Evolutionary conservation across 2,888 invertebrate species (phyloP).

Genomic region (Lottia gigantea): DNA sequence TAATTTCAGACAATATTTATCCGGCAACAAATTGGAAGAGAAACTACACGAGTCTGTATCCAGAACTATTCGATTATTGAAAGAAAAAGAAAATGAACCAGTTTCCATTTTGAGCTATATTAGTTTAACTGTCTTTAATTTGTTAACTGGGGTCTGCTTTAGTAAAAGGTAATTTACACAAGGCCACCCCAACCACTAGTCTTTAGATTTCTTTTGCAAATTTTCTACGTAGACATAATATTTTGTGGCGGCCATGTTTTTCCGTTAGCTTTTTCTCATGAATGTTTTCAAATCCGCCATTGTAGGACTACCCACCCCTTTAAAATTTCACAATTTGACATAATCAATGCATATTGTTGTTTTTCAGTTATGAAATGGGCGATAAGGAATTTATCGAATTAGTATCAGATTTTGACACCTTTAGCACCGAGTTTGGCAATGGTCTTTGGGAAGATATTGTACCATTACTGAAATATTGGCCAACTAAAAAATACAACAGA

Average conservation of each 20-base stretch:
- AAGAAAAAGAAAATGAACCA: not conserved
- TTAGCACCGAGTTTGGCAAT: not conserved
- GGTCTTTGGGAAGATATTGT: conserved; percentile 24
- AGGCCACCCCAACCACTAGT: too few relatives aligned
- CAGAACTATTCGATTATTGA: not conserved
- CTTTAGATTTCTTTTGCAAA: too few relatives aligned
- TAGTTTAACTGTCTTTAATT: not conserved
- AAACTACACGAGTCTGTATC: not conserved
- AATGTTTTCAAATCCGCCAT: not conserved
- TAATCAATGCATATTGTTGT: not conserved
- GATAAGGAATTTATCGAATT: conserved; percentile 23
- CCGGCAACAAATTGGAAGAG: not conserved
- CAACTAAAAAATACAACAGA: conserved; percentile 11
- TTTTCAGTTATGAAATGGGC: conserved; percentile 21
- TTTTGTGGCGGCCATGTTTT: too few relatives aligned
- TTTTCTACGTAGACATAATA: too few relatives aligned
- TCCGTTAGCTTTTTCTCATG: too few relatives aligned
- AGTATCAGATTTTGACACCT: conserved; percentile 15
- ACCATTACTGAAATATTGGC: conserved; percentile 22
- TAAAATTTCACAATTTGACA: too few relatives aligned
- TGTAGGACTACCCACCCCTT: too few relatives aligned
- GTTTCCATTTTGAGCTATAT: not conserved
- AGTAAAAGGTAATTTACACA: not conserved
- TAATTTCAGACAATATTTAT: not conserved
- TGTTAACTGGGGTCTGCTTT: not conserved